Conservation (phyloP, 2,888 invertebrate genomes). For the Pecten maximus region DNA sequence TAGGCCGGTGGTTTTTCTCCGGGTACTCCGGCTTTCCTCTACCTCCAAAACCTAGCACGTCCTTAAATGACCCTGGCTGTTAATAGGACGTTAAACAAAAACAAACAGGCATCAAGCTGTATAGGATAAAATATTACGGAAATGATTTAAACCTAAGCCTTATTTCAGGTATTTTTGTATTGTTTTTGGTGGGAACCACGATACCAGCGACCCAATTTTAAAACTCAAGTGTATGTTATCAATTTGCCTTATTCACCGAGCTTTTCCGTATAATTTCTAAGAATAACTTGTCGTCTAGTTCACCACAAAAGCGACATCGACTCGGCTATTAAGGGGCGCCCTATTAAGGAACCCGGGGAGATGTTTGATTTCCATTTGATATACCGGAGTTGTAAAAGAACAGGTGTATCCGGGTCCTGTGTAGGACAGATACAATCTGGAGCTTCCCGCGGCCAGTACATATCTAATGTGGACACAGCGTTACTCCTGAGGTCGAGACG, state of each 20-base stretch:
- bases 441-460: slow-evolving; percentile 13
- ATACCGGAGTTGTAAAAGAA: neutral
- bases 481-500: slow-evolving; percentile 17
- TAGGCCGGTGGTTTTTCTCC: no score
- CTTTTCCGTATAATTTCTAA: neutral
- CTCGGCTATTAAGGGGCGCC: neutral
- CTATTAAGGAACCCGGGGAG: neutral
- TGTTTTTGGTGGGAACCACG: neutral
- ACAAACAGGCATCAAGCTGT: no score
- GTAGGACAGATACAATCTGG: neutral
- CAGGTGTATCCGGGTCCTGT: neutral
- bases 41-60: no score
- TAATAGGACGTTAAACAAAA: no score
- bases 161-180: neutral
- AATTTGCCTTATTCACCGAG: neutral
- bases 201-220: neutral
- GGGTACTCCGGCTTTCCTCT: no score
- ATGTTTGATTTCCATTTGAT: neutral
- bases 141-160: neutral
- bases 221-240: neutral
- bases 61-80: no score
- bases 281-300: neutral
- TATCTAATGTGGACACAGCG: neutral
- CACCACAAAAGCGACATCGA: neutral
- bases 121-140: neutral